Evolutionary conservation across 2,797 vertebrate genomes (phyloP).

Genomic region (Agapornis canus): DNA sequence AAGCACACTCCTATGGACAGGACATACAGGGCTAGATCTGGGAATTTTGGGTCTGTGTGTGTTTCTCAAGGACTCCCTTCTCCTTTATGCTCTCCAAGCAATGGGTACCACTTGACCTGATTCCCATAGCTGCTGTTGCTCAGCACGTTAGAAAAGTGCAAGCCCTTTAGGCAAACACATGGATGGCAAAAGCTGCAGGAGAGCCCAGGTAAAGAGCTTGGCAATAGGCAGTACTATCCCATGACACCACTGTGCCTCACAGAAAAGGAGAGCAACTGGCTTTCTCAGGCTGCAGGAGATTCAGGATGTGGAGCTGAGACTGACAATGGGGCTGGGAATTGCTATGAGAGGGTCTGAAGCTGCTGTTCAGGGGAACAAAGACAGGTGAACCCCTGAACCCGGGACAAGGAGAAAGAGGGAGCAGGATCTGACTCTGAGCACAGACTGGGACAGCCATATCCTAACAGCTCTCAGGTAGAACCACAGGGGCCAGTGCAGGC

Average conservation of each 20-base stretch:
- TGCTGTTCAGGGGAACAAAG: not conserved
- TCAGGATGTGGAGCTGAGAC: not conserved
- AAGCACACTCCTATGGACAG: not conserved
- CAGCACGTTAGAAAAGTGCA: not conserved
- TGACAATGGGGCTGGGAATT: not conserved
- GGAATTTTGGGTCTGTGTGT: not conserved
- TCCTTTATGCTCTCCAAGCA: not conserved
- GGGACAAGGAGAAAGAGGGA: not conserved
- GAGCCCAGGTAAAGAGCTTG: not conserved
- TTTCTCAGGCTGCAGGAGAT: not conserved
- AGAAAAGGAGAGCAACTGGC: not conserved
- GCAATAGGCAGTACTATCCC: not conserved
- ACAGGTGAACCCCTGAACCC: not conserved
- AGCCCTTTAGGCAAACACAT: not conserved
- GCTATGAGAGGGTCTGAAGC: not conserved
- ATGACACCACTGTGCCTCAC: not conserved
- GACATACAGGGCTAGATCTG: not conserved
- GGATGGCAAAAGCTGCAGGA: not conserved
- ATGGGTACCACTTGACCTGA: not conserved
- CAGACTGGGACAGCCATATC: not conserved
- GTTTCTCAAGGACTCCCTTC: not conserved
- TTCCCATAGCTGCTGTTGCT: not conserved
- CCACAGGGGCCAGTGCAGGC: accelerated
- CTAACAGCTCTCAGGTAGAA: not conserved
- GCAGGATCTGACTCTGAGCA: not conserved